Conservation (phyloP, 2,113 vertebrate species). For the Chloebia gouldiae region DNA sequence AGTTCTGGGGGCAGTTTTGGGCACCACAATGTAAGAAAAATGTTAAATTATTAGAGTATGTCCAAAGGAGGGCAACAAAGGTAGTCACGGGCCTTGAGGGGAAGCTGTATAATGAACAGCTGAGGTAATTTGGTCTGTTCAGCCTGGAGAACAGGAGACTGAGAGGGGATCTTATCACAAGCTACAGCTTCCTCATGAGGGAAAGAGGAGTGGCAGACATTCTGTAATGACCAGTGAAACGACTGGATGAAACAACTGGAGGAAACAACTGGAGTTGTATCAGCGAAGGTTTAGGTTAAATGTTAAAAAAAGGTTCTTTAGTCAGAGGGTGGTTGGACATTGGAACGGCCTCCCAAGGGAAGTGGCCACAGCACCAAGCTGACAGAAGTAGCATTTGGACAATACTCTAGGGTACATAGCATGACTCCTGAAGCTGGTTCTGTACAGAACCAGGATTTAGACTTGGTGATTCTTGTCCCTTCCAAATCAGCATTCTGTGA, state of each 20-base stretch:
- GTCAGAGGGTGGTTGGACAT: background rate
- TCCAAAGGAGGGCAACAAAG: background rate
- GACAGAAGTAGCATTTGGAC: background rate
- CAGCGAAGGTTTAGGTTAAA: rapidly evolving
- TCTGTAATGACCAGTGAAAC: background rate
- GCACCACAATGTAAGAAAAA: background rate
- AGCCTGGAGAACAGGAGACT: background rate
- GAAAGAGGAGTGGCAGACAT: background rate
- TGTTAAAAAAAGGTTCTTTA: background rate
- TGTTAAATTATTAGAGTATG: rapidly evolving
- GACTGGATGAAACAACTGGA: background rate
- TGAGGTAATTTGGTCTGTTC: background rate
- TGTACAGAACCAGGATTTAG: background rate
- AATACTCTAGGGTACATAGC: too few species aligned
- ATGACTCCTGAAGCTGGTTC: background rate
- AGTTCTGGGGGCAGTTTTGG: background rate
- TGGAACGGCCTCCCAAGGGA: background rate
- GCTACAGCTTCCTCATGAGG: background rate
- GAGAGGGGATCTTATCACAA: background rate
- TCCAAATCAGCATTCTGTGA: background rate
- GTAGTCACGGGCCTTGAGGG: too few species aligned
- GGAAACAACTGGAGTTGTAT: background rate
- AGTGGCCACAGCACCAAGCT: background rate
- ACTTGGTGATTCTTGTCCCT: background rate
- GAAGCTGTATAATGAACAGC: background rate